These are phyloP conservation scores for Mythimna albipuncta DNA, from an alignment of 2,888 invertebrate genomes.

Conservation along the genomic window DNA sequence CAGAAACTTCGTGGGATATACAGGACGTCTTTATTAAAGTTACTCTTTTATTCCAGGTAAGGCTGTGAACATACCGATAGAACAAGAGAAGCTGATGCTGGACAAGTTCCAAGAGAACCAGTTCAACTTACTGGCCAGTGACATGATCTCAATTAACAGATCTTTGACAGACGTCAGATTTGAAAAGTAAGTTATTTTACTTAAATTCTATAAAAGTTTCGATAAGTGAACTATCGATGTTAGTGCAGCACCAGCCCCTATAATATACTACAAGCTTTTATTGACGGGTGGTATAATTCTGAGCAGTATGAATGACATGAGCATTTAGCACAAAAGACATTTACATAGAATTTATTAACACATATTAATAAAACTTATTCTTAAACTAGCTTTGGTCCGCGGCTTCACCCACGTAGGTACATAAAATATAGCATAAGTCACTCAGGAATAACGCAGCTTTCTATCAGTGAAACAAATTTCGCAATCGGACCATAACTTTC, in stretches of 20 bases:
- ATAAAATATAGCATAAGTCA: too few species aligned
- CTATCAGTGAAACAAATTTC: too few species aligned
- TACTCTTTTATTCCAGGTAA: constrained; percentile 84
- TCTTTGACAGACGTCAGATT: constrained; percentile 98
- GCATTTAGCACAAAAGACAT: too few species aligned
- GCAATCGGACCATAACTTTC: too few species aligned
- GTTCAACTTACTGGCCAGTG: constrained; percentile 99
- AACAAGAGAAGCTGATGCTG: constrained; percentile 96
- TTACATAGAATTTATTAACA: too few species aligned
- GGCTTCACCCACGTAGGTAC: too few species aligned
- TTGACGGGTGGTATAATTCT: background rate
- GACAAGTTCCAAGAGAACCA: constrained; percentile 99
- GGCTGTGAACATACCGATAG: constrained; percentile 97
- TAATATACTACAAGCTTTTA: background rate
- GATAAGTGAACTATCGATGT: background rate
- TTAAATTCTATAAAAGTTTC: background rate
- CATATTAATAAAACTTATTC: background rate
- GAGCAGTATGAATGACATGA: background rate
- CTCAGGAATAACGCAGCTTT: too few species aligned
- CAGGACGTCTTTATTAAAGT: constrained; percentile 21
- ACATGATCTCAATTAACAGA: constrained; percentile 98
- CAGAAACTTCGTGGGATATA: too few species aligned
- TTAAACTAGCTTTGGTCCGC: background rate
- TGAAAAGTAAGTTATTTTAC: constrained; percentile 93
- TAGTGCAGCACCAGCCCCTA: background rate